Conservation (phyloP, 2,797 vertebrate genomes). For the Spheniscus humboldti region DNA sequence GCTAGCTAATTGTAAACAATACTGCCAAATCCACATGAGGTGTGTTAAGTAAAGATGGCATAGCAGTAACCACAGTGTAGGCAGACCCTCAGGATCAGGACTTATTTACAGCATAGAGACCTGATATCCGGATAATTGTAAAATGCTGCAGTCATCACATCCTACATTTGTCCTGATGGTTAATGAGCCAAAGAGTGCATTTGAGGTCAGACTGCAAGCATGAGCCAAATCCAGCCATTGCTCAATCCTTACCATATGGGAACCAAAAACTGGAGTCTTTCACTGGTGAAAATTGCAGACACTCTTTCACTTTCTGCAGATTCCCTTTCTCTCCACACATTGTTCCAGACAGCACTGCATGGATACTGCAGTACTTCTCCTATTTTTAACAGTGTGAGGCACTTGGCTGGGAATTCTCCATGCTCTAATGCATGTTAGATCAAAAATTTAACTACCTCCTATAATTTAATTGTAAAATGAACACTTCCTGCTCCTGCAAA, state of each 20-base stretch:
- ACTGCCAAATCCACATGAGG: neutral
- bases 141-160: neutral
- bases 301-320: neutral
- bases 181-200: neutral
- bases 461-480: slow-evolving; percentile 61
- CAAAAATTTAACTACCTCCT: slow-evolving; percentile 52
- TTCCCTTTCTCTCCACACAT: neutral
- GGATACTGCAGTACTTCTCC: neutral
- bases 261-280: neutral
- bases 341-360: neutral
- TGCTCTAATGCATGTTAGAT: slow-evolving; percentile 56
- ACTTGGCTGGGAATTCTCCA: slow-evolving; percentile 6
- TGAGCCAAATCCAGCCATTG: neutral
- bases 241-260: neutral
- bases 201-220: neutral
- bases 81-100: neutral
- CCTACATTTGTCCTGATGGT: neutral
- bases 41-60: neutral
- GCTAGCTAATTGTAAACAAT: neutral
- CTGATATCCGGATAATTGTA: neutral
- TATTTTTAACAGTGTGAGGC: slow-evolving; percentile 9
- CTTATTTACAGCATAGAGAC: neutral
- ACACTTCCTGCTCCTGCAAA: slow-evolving; percentile 3
- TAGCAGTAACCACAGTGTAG: neutral
- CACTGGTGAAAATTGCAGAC: neutral